A percentile compares a stretch with the other conserved stretches of the same genome.
Conservation (phyloP, 2,888 invertebrate species). For the Aromia moschata region DNA sequence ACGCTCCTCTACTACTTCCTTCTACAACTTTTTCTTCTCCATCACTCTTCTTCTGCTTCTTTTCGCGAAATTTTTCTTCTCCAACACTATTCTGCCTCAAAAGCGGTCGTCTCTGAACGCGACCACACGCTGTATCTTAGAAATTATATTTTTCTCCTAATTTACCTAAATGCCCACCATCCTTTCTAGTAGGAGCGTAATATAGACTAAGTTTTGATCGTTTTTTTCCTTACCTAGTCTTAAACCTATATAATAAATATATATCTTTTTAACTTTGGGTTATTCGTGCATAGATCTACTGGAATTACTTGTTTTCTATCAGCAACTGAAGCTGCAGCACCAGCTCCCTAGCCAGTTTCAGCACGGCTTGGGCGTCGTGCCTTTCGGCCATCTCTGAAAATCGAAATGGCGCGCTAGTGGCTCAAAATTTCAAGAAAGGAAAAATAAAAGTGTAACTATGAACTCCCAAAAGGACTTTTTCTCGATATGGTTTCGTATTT, state of each 20-base stretch:
- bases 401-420: slow-evolving; percentile 19
- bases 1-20: too few relatives aligned
- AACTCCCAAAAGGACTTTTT: too few relatives aligned
- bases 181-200: background rate
- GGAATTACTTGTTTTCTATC: slow-evolving; percentile 90
- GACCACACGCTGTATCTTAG: too few relatives aligned
- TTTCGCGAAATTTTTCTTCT: too few relatives aligned
- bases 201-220: background rate
- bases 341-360: slow-evolving; percentile 85
- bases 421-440: too few relatives aligned
- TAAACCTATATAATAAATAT: background rate
- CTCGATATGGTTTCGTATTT: too few relatives aligned
- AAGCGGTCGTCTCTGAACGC: too few relatives aligned
- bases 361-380: slow-evolving; percentile 85
- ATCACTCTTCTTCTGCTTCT: too few relatives aligned
- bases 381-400: slow-evolving; percentile 95
- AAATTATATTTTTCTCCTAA: slow-evolving; percentile 4
- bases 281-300: background rate
- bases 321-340: slow-evolving; percentile 90
- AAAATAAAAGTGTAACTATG: too few relatives aligned
- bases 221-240: background rate
- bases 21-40: too few relatives aligned
- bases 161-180: slow-evolving; percentile 12
- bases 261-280: too few relatives aligned
- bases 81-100: too few relatives aligned